Evolutionary conservation across 2,888 invertebrate species (phyloP), one percentile per base, ranked within the genome.

Genomic region (Amaurobius ferox): DNA sequence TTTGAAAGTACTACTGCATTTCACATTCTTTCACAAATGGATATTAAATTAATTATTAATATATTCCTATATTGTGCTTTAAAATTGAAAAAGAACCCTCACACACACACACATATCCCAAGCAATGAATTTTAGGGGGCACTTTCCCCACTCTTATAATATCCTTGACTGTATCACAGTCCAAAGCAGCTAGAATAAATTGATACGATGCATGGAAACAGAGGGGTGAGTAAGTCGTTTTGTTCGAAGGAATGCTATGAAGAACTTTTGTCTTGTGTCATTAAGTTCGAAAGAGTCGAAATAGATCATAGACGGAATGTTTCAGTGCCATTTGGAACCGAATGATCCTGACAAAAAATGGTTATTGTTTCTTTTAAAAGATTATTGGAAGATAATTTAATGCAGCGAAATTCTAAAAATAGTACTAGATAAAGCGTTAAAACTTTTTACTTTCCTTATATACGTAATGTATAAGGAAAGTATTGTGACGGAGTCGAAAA

Each of bases 101-200:
- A 61, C 40, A 72, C 72, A 30, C 72, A 35, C 64, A 7, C 70
- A 61, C 40, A 72, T 79, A 30, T 79, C 55, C 64, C 11, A 23
- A 23, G 70, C 71, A 76, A 81, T 76, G 74, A 74, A 76, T 81
- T 76, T 76, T 81, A n/a, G n/a, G 74, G 74, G 74, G 70, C 74
- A 71, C 64, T 81, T 55, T 68, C 11, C 23, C 55, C 19, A 16
- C 16, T 44, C 44, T 55, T 23, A 11, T 55, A 55, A 55, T 55
- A 55, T 16, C 62, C 68, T 40, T 68, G 62, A 68, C 79, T 79
- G 64, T 72, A 71, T 71, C 71, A 71, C 70, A 74, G 74, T 74
- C 76, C 76, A 62, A 68, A 23, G 55, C 1, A 1, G 23, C 30
- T 61, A 28, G 23, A 35, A 73, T 73, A 62, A 73, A 76, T 73